Evolutionary conservation across 2,888 invertebrate genomes (phyloP), one percentile per base, ranked within the genome.

Genomic region (Zygothrica quintamaculata): DNA sequence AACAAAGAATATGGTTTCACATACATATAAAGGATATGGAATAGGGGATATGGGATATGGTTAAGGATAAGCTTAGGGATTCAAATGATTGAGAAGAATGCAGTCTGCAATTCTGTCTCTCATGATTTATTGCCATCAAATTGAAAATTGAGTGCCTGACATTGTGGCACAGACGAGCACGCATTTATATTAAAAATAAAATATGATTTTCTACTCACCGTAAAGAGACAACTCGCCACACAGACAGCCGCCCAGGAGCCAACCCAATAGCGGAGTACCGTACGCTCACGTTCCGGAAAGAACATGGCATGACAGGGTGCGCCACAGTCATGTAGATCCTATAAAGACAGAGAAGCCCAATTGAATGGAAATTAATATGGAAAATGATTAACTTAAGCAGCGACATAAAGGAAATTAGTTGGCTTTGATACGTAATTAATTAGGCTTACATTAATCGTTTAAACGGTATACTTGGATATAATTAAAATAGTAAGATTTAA

Each of bases 271-370:
- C 96, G 93, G 0, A 98, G 94, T 89, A 98, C 97, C 44, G 94
- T 93, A 59, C 95, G 93, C 88, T 98, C 95, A 71, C 94, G 93
- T 78, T 95, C 94, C 51, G 93, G 94, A 90, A 98, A 98, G 91
- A 98, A 97, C 95, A 98, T 96, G 82, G 95, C 95, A 89, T 96
- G 94, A 89, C 98, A 99, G 0, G 98, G 98, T 3, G 97, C 96
- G 26, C 97, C 97, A 91, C 97, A 97, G 87, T 97, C 95, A 84
- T 93, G 93, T 47, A 89, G 88, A 84, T 91, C 90, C 91, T 91
- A 85, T 34, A 87, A 88, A 44, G 53, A 68, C n/a, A n/a, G n/a
- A n/a, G n/a, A 43, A 25, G 55, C 43, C 51, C 26, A 71, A 64
- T 81, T 53, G 33, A 48, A 37, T 33, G 43, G 46, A 39, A 51